Evolutionary conservation across 2,888 invertebrate species (phyloP), one percentile per base, ranked within the genome.

Genomic region (Monopis laevigella): DNA sequence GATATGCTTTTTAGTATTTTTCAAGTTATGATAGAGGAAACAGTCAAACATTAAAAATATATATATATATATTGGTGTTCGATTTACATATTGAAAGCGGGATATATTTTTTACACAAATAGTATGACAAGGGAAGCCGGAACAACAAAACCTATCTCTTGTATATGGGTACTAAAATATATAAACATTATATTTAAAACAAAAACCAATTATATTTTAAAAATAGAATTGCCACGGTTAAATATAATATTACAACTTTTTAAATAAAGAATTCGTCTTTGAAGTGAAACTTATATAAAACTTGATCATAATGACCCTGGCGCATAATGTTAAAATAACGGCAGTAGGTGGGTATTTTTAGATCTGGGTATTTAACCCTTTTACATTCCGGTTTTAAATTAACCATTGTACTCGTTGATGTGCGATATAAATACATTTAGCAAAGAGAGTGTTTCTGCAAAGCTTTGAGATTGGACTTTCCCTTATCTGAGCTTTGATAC

Each of bases 351-450:
- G 8, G 14, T 32, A 32, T 32, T 32, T 32, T 32, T 32, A 32
- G 32, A 32, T 32, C 32, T 32, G 17, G 17, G 32, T 17, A 32
- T 32, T 32, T 32, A 32, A 32, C 32, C 32, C 32, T 32, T 32
- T 32, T 32, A 32, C 14, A 10, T 17, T 32, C 32, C 32, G 32
- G 32, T 32, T 32, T 32, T 32, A 32, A 32, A 32, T 32, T 32
- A 32, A 17, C 32, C 10, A 32, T 32, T 32, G 16, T 32, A 32
- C 32, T 17, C 17, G n/a, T n/a, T n/a, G n/a, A n/a, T n/a, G n/a
- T n/a, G n/a, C n/a, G n/a, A n/a, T n/a, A n/a, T n/a, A n/a, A n/a
- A n/a, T n/a, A n/a, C n/a, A n/a, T n/a, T n/a, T n/a, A n/a, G n/a
- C n/a, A n/a, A n/a, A n/a, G n/a, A n/a, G n/a, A n/a, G n/a, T n/a